phyloP scores from a whole-genome alignment of 2,113 vertebrate species.

The Pantherophis guttatus region DNA sequence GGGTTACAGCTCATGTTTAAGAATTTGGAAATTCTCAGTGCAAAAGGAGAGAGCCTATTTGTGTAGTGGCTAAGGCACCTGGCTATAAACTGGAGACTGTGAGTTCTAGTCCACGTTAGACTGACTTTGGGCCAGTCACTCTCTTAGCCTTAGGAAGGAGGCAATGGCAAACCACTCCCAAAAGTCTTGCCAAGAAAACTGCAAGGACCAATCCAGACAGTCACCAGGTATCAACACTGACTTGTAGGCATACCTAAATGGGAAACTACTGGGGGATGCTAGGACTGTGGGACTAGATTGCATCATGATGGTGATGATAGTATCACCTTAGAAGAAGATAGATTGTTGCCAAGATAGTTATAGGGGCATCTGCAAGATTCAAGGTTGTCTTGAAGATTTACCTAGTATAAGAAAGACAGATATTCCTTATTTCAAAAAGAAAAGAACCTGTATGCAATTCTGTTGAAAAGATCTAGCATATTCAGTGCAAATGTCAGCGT shows the following conservation, averaged over 20 bases:
- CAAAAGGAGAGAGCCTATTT: neutral
- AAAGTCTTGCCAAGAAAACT: neutral
- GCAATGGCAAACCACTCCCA: neutral
- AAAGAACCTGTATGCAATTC: neutral
- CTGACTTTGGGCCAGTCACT: neutral
- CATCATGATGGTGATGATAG: neutral
- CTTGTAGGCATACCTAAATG: neutral
- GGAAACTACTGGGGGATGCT: neutral
- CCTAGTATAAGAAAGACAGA: neutral
- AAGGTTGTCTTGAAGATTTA: neutral
- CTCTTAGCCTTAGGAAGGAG: neutral
- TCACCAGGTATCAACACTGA: neutral
- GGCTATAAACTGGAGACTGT: neutral
- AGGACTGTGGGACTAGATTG: neutral
- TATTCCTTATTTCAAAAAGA: neutral
- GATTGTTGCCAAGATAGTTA: neutral
- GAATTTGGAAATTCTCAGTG: neutral
- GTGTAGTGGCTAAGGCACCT: neutral
- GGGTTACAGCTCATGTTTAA: neutral
- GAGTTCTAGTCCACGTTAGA: neutral
- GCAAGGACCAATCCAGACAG: neutral
- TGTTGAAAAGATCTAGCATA: neutral
- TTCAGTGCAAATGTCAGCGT: neutral
- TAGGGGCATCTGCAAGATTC: neutral
- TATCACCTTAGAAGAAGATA: neutral